These are phyloP conservation scores for Hypomesus transpacificus DNA, from an alignment of 2,113 vertebrate genomes.

Conservation along the genomic window DNA sequence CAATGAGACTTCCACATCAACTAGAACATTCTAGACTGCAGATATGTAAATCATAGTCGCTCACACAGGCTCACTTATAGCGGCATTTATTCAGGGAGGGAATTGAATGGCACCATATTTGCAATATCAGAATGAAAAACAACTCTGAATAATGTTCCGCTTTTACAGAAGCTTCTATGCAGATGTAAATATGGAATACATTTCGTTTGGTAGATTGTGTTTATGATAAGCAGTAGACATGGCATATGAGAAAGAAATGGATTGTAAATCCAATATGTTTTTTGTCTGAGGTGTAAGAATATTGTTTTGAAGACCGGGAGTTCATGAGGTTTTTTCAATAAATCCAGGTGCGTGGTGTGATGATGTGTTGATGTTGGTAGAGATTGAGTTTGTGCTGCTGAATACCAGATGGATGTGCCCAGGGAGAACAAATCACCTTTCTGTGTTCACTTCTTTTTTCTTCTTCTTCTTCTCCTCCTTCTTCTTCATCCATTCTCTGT, in stretches of 20 bases:
- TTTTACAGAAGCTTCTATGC: constrained; percentile 24
- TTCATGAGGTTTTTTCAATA: constrained; percentile 73
- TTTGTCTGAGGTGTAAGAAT: constrained; percentile 64
- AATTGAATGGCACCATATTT: constrained; percentile 41
- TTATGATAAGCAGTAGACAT: constrained; percentile 62
- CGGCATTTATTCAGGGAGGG: constrained; percentile 42
- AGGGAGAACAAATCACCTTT: constrained; percentile 72
- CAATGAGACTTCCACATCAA: constrained; percentile 43
- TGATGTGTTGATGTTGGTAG: constrained; percentile 75
- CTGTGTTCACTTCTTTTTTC: constrained; percentile 30
- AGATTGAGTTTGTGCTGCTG: constrained; percentile 73
- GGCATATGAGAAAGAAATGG: constrained; percentile 60
- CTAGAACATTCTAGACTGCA: constrained; percentile 19
- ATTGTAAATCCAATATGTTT: constrained; percentile 68
- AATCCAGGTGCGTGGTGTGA: constrained; percentile 70
- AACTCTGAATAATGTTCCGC: constrained; percentile 37
- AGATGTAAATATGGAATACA: constrained; percentile 58
- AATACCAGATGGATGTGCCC: constrained; percentile 72
- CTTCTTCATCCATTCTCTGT: constrained; percentile 19
- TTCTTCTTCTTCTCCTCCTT: constrained; percentile 46
- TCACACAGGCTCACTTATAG: constrained; percentile 48
- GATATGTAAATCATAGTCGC: constrained; percentile 58
- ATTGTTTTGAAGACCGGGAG: constrained; percentile 66
- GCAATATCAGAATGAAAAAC: constrained; percentile 33
- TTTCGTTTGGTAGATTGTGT: constrained; percentile 58